These are phyloP conservation scores for Pampusana beccarii DNA, from an alignment of 2,113 vertebrate genomes.

Conservation along the genomic window DNA sequence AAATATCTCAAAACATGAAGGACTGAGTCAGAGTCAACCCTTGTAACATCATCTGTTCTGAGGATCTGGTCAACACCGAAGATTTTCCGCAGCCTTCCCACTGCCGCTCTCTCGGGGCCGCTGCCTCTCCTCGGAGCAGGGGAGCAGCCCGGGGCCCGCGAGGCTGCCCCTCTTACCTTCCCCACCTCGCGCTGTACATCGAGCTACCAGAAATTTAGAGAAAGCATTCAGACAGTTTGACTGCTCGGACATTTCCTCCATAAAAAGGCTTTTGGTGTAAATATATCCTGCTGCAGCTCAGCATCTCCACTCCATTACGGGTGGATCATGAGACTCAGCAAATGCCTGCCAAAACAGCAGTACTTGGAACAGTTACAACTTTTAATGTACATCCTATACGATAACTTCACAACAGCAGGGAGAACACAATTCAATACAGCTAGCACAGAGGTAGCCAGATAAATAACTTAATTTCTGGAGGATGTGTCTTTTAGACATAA, in stretches of 20 bases:
- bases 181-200: rapidly evolving
- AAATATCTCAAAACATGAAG: constrained; percentile 45
- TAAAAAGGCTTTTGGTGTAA: constrained; percentile 1
- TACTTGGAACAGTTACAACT: constrained; percentile 43
- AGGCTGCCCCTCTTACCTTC: not conserved
- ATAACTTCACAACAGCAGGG: constrained; percentile 13
- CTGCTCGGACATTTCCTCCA: not conserved
- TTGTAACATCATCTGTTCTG: not conserved
- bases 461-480: not conserved
- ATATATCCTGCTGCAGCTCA: constrained; percentile 44
- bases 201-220: not conserved
- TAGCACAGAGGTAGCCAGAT: not conserved
- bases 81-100: not conserved
- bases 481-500: not conserved
- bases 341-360: constrained; percentile 32
- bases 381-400: constrained; percentile 24
- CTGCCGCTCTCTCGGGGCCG: rapidly evolving
- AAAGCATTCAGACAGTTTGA: not conserved
- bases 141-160: not conserved
- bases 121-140: not conserved
- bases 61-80: not conserved
- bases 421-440: not conserved
- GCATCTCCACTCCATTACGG: constrained; percentile 49
- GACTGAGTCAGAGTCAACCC: constrained; percentile 46
- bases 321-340: constrained; percentile 27